A percentile compares a stretch with the other conserved stretches of the same genome.
phyloP scores from a whole-genome alignment of 35 echinoderm and acorn worm genomes.

The Strongylocentrotus purpuratus region DNA sequence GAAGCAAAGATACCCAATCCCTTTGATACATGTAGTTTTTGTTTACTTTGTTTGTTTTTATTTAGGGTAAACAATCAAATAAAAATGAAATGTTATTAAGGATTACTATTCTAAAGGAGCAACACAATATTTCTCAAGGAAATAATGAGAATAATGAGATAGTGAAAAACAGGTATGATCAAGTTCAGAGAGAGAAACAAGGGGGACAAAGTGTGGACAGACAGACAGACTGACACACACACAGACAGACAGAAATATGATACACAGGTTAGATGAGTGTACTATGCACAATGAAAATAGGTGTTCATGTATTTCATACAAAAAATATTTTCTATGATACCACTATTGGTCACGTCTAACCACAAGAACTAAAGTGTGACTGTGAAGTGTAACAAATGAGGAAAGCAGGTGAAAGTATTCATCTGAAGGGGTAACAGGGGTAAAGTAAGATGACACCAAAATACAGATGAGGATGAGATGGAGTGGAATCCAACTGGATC shows the following conservation, averaged over 20 bases:
- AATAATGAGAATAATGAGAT: too few relatives aligned
- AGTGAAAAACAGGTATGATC: too few relatives aligned
- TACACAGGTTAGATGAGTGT: background rate
- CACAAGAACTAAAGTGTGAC: background rate
- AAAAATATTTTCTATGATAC: background rate
- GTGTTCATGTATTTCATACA: background rate
- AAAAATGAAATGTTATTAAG: too few relatives aligned
- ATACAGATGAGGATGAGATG: constrained; percentile 10
- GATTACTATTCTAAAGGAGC: too few relatives aligned
- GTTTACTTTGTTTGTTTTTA: too few relatives aligned
- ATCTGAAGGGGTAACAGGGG: background rate
- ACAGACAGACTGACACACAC: background rate
- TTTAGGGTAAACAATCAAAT: too few relatives aligned
- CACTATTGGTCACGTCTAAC: background rate
- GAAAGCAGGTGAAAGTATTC: background rate
- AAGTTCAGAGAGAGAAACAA: background rate
- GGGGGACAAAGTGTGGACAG: background rate
- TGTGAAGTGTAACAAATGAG: constrained; percentile 2
- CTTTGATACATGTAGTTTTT: too few relatives aligned
- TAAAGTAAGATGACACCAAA: background rate
- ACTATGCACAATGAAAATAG: background rate
- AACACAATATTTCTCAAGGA: too few relatives aligned
- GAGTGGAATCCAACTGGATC: background rate
- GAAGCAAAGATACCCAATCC: too few relatives aligned
- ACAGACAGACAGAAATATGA: background rate